Conservation (phyloP, 1,140 invertebrate genomes). For the Drosophila lacteicornis region DNA sequence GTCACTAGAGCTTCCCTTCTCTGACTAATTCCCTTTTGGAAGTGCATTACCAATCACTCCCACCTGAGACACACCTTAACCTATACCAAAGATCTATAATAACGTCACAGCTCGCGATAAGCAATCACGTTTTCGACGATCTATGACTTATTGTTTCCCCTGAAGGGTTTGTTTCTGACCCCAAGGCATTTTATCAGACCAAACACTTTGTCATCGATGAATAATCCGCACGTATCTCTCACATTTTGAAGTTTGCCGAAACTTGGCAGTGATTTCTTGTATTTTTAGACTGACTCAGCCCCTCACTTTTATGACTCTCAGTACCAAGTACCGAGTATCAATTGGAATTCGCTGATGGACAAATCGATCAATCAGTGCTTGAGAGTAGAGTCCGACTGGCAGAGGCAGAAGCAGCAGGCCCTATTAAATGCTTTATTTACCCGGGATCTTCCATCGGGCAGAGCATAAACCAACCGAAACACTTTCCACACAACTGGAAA, state of each 20-base stretch:
- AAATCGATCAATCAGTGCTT: slow-evolving; percentile 42
- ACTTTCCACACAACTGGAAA: slow-evolving; percentile 57
- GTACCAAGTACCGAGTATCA: slow-evolving; percentile 11
- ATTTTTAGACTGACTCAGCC: slow-evolving; percentile 48
- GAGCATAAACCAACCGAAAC: slow-evolving; percentile 38
- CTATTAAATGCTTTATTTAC: slow-evolving; percentile 60
- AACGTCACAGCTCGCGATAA: slow-evolving; percentile 25
- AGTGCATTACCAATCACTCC: not conserved
- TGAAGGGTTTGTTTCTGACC: slow-evolving; percentile 40
- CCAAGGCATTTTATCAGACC: slow-evolving; percentile 11
- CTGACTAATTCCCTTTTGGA: slow-evolving; percentile 12
- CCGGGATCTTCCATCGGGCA: slow-evolving; percentile 27
- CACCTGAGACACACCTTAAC: slow-evolving; percentile 19
- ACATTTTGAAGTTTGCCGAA: slow-evolving; percentile 42
- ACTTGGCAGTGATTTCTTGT: slow-evolving; percentile 20
- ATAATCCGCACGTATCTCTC: slow-evolving; percentile 32
- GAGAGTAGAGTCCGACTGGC: not conserved
- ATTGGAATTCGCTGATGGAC: slow-evolving; percentile 40
- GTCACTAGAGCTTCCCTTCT: not conserved
- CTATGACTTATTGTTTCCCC: slow-evolving; percentile 32
- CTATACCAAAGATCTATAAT: not conserved
- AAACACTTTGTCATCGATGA: slow-evolving; percentile 50
- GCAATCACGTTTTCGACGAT: slow-evolving; percentile 19
- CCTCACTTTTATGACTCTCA: slow-evolving; percentile 20
- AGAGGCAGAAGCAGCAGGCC: slow-evolving; percentile 35